Evolutionary conservation across 2,888 invertebrate genomes (phyloP), one percentile per base, ranked within the genome.

Genomic region (Apoda limacodes): DNA sequence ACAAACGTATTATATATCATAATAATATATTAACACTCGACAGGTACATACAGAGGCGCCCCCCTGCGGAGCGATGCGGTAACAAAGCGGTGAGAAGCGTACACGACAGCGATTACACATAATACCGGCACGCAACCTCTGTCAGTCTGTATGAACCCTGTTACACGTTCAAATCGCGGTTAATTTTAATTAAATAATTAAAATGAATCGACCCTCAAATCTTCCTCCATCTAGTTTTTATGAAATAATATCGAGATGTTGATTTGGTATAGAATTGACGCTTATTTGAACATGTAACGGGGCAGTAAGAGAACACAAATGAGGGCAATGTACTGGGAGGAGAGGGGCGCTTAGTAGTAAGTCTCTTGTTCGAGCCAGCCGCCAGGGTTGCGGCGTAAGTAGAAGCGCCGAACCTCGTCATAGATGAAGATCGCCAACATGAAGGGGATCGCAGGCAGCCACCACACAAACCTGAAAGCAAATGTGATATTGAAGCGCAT

Each of bases 341-440:
- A 63, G 55, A 50, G 54, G 52, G 62, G 55, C 37, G 56, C 67
- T 85, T 93, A 94, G 85, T 98, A 98, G 85, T 98, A 98, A 76
- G 98, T 98, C 87, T 98, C 98, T 83, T 93, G 91, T 83, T 98
- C 98, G 69, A 98, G 88, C 95, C 96, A 98, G 67, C 98, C 97
- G 65, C 98, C 98, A 47, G 98, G 98, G 82, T 95, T 93, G 83
- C 95, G 92, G 82, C 98, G 91, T 70, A 98, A 87, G 83, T 97
- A 94, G 86, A 93, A 95, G 82, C 97, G 92, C 82, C 98, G 90
- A 70, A 91, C 89, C 85, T 98, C 98, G 82, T 98, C 98, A 84
- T 98, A 98, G 76, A 98, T 90, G 87, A 98, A 98, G 85, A 98
- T 98, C 66, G 95, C 88, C 82, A 98, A 83, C 88, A 95, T 94